Conservation (phyloP, 2,113 vertebrate genomes). For the Alaudala cheleensis region DNA sequence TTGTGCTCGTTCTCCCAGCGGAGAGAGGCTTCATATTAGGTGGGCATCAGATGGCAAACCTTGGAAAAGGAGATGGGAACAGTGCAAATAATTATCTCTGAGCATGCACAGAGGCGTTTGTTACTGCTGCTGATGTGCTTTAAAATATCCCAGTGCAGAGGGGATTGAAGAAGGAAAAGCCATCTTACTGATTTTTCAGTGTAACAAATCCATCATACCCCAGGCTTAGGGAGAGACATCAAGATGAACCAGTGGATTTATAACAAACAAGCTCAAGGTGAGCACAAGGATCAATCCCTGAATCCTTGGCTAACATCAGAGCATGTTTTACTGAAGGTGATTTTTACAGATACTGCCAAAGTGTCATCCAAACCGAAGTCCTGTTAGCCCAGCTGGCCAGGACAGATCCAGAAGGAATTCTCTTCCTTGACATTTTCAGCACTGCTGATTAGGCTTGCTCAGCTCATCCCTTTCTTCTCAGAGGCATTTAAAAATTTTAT, state of each 20-base stretch:
- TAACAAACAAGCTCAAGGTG: background rate
- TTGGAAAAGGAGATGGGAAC: background rate
- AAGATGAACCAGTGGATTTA: background rate
- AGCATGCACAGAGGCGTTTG: background rate
- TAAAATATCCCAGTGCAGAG: background rate
- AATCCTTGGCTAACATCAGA: background rate
- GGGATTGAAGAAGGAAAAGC: background rate
- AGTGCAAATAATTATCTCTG: background rate
- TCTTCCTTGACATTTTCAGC: background rate
- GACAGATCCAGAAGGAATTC: background rate
- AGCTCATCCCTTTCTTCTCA: background rate
- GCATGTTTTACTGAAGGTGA: background rate
- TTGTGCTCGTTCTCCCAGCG: background rate
- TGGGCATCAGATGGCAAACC: slow-evolving; percentile 57
- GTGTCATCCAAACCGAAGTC: background rate
- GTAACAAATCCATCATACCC: background rate
- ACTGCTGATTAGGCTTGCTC: background rate
- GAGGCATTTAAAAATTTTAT: background rate
- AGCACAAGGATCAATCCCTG: background rate
- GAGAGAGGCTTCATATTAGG: background rate
- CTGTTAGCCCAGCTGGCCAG: background rate
- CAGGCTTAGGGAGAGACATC: background rate
- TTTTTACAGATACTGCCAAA: background rate
- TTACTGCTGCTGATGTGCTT: background rate
- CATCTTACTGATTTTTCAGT: background rate